Percentiles rank a stretch among this genome's conserved stretches.
Evolutionary conservation across 2,888 invertebrate genomes (phyloP).

Genomic region (Paralinhomoeus sp.): DNA sequence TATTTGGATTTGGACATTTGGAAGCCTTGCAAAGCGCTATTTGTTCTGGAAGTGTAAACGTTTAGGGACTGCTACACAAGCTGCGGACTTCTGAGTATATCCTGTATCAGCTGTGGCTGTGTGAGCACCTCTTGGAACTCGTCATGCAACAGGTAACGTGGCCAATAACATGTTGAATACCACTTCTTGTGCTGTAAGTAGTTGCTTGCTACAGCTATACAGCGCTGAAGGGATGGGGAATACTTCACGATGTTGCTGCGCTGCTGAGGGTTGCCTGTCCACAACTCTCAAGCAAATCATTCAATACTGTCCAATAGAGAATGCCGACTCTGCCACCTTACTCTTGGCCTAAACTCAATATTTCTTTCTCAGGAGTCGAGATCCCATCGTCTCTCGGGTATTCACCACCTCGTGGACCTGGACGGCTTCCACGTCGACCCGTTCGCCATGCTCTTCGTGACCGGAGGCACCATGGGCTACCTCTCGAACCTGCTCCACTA

Average conservation of each 20-base stretch:
- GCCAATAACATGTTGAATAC: too few species aligned
- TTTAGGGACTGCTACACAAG: conserved; percentile 18
- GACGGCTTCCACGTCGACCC: conserved; percentile 20
- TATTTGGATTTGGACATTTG: too few species aligned
- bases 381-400: conserved; percentile 16
- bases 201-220: too few species aligned
- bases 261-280: too few species aligned
- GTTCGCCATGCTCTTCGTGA: conserved; percentile 22
- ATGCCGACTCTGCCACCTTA: too few species aligned
- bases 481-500: conserved; percentile 23
- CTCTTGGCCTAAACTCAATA: background rate
- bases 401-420: conserved; percentile 21
- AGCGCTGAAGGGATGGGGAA: too few species aligned
- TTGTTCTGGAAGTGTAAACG: too few species aligned
- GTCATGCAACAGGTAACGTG: conserved; percentile 17
- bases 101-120: conserved; percentile 22
- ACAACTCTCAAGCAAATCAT: too few species aligned
- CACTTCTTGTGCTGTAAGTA: too few species aligned
- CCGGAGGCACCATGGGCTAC: conserved; percentile 20
- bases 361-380: conserved; percentile 13
- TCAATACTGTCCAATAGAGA: too few species aligned
- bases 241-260: too few species aligned
- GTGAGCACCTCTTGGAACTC: conserved; percentile 19
- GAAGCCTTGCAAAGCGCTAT: too few species aligned
- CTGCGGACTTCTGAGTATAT: conserved; percentile 17